Conservation (phyloP, 2,113 vertebrate genomes). For the Elaphurus davidianus region DNA sequence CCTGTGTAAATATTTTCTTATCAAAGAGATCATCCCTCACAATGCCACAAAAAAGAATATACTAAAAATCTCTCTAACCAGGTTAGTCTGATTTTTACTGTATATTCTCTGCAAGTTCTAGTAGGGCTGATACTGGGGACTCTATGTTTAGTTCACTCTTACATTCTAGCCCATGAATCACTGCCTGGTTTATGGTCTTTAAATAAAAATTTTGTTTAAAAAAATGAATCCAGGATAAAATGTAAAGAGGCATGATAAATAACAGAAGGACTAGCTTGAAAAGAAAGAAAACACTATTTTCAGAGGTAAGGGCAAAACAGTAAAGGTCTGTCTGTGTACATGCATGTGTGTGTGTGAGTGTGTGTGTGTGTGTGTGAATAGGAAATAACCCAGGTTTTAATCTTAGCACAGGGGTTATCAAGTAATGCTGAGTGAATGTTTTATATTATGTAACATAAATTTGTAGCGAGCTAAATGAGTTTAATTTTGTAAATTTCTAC, state of each 20-base stretch:
- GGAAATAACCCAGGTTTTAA: not conserved
- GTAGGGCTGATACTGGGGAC: not conserved
- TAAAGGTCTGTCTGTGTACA: not conserved
- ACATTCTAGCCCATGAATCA: not conserved
- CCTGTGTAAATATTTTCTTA: not conserved
- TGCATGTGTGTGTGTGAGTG: no score
- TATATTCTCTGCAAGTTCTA: not conserved
- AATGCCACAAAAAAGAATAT: not conserved
- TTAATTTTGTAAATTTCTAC: not conserved
- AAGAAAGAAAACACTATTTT: not conserved
- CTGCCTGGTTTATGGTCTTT: not conserved
- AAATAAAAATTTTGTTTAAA: not conserved
- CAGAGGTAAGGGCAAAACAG: not conserved
- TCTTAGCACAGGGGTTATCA: not conserved
- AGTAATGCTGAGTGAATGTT: not conserved
- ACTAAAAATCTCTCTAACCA: not conserved
- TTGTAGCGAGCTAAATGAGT: not conserved
- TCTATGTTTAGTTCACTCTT: not conserved
- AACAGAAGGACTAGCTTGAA: not conserved
- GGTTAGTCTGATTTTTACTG: not conserved
- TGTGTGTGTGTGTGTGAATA: not conserved
- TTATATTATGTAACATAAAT: not conserved
- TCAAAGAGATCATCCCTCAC: not conserved
- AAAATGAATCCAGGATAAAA: not conserved
- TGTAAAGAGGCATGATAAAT: not conserved